These are phyloP conservation scores for Platyrinchus mystaceus DNA, from an alignment of 2,797 vertebrate genomes.

Conservation along the genomic window DNA sequence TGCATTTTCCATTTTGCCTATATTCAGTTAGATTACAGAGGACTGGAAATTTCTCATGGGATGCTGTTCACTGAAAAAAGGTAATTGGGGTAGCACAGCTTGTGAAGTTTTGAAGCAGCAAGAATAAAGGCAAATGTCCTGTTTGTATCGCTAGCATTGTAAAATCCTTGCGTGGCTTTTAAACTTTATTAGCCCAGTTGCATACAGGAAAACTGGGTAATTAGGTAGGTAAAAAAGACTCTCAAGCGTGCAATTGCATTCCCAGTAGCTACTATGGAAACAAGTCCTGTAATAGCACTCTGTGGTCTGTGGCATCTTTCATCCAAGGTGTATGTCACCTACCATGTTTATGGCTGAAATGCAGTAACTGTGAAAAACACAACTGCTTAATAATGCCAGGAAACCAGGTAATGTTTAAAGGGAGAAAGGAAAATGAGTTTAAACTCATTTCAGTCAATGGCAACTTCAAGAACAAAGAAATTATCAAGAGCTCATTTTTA, in stretches of 20 bases:
- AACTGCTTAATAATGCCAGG: neutral
- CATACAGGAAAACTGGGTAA: neutral
- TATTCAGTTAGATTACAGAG: neutral
- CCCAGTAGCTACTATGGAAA: neutral
- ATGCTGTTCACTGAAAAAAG: neutral
- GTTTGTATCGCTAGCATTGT: neutral
- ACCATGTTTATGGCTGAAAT: neutral
- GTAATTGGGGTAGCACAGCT: conserved; percentile 12
- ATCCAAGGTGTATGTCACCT: neutral
- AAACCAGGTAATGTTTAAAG: neutral
- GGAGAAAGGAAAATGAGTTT: neutral
- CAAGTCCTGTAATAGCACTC: neutral
- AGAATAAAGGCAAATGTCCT: conserved; percentile 1
- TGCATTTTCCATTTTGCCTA: conserved; percentile 6
- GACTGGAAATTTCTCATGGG: conserved; percentile 17
- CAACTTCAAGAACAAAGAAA: neutral
- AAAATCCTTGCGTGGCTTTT: neutral
- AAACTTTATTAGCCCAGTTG: conserved; percentile 15
- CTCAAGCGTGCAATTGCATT: neutral
- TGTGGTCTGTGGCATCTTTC: neutral
- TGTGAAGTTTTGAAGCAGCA: neutral
- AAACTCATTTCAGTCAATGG: neutral
- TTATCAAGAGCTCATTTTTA: neutral
- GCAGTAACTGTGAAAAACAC: neutral
- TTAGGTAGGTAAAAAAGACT: neutral